Conservation (phyloP, 2,797 vertebrate species). For the Myotis myotis region DNA sequence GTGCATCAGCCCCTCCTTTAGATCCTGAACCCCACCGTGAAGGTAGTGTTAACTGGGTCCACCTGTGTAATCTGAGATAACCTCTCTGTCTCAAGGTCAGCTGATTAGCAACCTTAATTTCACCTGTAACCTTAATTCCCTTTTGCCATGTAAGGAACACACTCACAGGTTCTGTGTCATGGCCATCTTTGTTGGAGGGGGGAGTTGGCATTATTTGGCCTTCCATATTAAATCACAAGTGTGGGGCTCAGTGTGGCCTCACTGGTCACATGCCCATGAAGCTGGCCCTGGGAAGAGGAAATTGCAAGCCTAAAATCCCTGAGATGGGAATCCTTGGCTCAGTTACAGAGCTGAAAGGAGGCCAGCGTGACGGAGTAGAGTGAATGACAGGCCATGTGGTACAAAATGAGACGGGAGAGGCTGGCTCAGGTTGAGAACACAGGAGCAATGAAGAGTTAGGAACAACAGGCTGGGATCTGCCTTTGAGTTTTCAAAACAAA, state of each 20-base stretch:
- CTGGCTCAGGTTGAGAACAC: background rate
- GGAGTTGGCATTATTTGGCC: background rate
- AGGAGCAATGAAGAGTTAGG: background rate
- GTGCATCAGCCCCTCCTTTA: too few relatives aligned
- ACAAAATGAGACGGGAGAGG: background rate
- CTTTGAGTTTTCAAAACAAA: slow-evolving; percentile 3
- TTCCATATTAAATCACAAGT: background rate
- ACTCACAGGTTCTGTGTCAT: background rate
- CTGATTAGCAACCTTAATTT: background rate
- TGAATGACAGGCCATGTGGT: background rate
- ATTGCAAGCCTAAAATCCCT: background rate
- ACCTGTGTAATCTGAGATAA: background rate
- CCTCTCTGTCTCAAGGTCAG: background rate
- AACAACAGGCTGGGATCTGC: background rate
- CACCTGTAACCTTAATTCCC: background rate
- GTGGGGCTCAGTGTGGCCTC: too few relatives aligned
- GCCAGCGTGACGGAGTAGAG: background rate
- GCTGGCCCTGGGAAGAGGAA: background rate
- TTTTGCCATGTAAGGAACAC: background rate
- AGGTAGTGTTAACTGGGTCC: background rate
- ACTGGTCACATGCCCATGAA: background rate
- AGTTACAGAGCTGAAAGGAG: background rate
- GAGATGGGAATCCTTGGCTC: background rate
- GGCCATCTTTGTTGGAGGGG: background rate
- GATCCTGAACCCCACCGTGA: too few relatives aligned